Evolutionary conservation across 2,113 vertebrate species (phyloP), one percentile per base, ranked within the genome.

Genomic region (Ovibos moschatus): DNA sequence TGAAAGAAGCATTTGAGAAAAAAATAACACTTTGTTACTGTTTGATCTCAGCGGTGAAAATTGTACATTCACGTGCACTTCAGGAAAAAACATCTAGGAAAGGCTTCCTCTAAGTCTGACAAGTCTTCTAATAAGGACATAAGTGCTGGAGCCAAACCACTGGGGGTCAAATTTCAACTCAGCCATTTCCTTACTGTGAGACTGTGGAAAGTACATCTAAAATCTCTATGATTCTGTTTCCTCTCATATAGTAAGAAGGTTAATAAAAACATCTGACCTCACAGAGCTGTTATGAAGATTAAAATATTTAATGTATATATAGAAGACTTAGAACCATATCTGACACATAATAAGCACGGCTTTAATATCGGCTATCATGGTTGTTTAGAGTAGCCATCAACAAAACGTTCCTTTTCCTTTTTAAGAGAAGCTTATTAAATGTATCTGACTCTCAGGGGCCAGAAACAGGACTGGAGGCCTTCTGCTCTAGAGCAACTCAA

Each of bases 1-100:
- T n/a, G 50, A 78, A 94, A 89, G 23, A 91, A 84, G 8, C 40
- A 84, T 81, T 94, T 92, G 55, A 87, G 23, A 81, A 94, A 94
- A 89, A 92, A 11, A 83, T 74, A 74, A 87, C 9, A 51, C 53
- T 67, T 76, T 78, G 33, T 60, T 94, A 64, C 13, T 43, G 2
- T 84, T 90, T 60, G 12, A 93, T 93, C 47, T 89, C 58, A 84
- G 76, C 13, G 43, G 45, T 40, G 15, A 12, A 95, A 43, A 7
- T 21, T 92, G 19, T 62, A 43, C 1, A n/a, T 12, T 78, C 81
- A 78, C 62, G 15, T 0, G 16, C 33, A 82, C 14, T 78, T 95
- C 47, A 90, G 79, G 74, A 86, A 76, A 76, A 87, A 84, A 71
- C 40, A 50, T 62, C 13, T 51, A 50, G 17, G 53, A 60, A 83